phyloP scores from a whole-genome alignment of 2,888 invertebrate species.

The Byasa hedistus region DNA sequence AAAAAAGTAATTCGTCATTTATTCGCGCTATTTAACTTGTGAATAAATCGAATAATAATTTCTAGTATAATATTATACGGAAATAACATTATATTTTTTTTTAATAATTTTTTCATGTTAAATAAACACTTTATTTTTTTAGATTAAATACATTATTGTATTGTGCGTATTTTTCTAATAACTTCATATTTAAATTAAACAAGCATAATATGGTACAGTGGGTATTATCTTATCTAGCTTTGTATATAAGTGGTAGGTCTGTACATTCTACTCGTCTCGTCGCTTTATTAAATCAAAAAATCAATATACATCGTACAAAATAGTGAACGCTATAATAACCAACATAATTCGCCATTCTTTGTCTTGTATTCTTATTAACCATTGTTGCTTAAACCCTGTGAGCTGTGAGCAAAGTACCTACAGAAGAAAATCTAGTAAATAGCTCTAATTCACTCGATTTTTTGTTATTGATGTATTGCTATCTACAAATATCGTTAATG shows the following conservation, averaged over 20 bases:
- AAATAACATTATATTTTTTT: neutral
- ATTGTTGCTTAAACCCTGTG: too few relatives aligned
- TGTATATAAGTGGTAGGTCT: too few relatives aligned
- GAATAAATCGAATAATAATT: neutral
- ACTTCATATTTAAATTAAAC: neutral
- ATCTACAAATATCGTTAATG: neutral
- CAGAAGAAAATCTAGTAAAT: neutral
- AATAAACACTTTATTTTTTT: neutral
- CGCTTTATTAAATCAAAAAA: too few relatives aligned
- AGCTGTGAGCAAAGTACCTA: too few relatives aligned
- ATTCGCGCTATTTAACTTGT: too few relatives aligned
- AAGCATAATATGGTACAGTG: neutral
- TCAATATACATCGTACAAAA: too few relatives aligned
- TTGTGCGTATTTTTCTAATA: neutral
- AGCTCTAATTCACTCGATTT: neutral
- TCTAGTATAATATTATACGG: neutral
- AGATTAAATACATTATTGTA: neutral
- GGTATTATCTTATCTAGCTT: too few relatives aligned
- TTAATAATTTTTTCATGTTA: neutral
- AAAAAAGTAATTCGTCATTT: too few relatives aligned
- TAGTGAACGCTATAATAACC: too few relatives aligned
- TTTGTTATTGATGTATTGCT: neutral
- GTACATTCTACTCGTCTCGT: too few relatives aligned
- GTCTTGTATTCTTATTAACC: too few relatives aligned
- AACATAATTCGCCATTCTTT: too few relatives aligned